Evolutionary conservation across 2,888 invertebrate species (phyloP).

Genomic region (Elysia crispata): DNA sequence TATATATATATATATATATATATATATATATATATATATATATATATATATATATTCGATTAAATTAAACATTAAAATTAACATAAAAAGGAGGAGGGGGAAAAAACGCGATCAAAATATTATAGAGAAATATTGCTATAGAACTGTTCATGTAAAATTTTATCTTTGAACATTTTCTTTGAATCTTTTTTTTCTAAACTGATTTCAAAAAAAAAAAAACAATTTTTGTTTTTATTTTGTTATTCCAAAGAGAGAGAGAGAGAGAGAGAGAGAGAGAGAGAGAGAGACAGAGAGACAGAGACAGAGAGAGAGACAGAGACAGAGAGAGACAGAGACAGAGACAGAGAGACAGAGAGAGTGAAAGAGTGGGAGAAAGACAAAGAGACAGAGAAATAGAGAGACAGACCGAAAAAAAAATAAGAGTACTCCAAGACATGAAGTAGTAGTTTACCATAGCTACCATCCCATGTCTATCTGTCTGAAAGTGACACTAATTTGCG

Average conservation of each 20-base stretch:
- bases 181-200: not conserved
- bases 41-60: no score
- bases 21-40: no score
- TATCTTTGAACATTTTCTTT: not conserved
- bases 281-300: not conserved
- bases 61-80: no score
- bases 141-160: not conserved
- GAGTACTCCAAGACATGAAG: no score
- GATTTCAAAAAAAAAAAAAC: not conserved
- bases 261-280: not conserved
- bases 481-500: no score
- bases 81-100: no score
- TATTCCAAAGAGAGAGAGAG: not conserved
- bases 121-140: no score
- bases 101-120: no score
- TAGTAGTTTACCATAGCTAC: no score
- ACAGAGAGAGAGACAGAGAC: not conserved
- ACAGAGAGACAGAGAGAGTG: not conserved
- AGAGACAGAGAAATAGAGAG: not conserved
- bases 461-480: no score
- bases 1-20: no score
- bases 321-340: not conserved
- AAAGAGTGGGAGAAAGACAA: constrained; percentile 18
- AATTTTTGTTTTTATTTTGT: not conserved
- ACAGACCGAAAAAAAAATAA: not conserved